Conservation (phyloP, 2,113 vertebrate species). For the Petroica traversi region DNA sequence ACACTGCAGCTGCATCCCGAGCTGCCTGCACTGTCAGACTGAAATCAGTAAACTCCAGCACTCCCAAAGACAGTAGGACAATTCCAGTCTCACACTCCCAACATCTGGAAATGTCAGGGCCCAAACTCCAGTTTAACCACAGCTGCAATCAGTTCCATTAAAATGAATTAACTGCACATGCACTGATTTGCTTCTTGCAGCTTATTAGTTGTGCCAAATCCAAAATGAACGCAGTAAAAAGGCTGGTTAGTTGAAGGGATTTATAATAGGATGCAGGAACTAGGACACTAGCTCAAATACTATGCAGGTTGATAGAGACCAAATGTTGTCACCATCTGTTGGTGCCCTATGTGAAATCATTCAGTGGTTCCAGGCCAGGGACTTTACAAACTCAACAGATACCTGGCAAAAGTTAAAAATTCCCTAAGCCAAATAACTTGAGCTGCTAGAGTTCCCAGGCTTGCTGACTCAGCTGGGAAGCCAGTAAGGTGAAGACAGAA, state of each 20-base stretch:
- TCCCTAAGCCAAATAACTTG: background rate
- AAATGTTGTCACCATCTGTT: constrained; percentile 57
- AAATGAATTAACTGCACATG: background rate
- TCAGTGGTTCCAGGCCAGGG: background rate
- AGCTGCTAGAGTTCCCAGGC: background rate
- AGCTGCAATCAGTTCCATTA: background rate
- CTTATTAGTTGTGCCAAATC: background rate
- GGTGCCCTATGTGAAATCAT: constrained; percentile 22
- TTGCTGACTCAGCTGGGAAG: background rate
- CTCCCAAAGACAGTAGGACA: background rate
- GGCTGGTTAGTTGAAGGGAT: background rate
- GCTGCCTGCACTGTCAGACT: background rate
- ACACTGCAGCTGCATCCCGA: background rate
- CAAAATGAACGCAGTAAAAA: background rate
- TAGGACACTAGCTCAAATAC: constrained; percentile 23
- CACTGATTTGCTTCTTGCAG: background rate
- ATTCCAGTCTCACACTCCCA: background rate
- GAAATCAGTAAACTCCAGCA: background rate
- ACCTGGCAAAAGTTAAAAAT: constrained; percentile 26
- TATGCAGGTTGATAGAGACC: constrained; percentile 6
- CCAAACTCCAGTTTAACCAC: background rate
- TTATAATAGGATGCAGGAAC: constrained; percentile 24
- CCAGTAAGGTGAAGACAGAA: background rate
- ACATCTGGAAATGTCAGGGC: background rate
- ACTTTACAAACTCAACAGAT: background rate